These are phyloP conservation scores for Paracyprichromis sp. DNA, from an alignment of 2,113 vertebrate genomes.

Conservation along the genomic window DNA sequence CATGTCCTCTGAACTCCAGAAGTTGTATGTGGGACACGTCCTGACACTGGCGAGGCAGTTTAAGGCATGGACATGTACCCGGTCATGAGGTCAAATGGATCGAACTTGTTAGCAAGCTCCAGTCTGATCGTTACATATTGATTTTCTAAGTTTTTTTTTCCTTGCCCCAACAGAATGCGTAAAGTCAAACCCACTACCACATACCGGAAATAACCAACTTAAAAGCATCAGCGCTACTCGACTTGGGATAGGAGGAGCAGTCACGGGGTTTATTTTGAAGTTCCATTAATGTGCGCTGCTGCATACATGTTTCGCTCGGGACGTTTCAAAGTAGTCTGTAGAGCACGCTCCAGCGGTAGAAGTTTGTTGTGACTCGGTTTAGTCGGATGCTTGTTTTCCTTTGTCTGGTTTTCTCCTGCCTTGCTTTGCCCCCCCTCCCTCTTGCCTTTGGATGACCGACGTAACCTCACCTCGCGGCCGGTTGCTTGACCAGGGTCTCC, in stretches of 20 bases:
- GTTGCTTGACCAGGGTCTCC: neutral
- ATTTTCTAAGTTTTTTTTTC: neutral
- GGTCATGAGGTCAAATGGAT: conserved; percentile 4
- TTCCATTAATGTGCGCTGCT: neutral
- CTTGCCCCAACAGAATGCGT: neutral
- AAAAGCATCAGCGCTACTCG: accelerated
- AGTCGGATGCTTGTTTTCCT: neutral
- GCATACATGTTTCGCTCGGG: neutral
- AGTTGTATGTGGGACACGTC: neutral
- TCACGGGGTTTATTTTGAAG: conserved; percentile 32
- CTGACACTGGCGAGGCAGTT: neutral
- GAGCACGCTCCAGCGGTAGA: neutral
- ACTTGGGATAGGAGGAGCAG: neutral
- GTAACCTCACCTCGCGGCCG: neutral
- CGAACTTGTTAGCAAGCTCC: neutral
- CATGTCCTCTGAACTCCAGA: neutral
- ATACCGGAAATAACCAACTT: neutral
- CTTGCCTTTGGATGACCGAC: neutral
- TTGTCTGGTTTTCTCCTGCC: neutral
- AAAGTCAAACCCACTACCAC: neutral
- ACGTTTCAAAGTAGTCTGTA: neutral
- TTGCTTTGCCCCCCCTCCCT: neutral
- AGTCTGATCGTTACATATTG: neutral
- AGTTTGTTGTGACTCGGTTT: neutral
- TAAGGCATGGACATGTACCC: neutral